Evolutionary conservation across 1,140 invertebrate genomes (phyloP), one percentile per base, ranked within the genome.

Genomic region (Macrobrachium nipponense): DNA sequence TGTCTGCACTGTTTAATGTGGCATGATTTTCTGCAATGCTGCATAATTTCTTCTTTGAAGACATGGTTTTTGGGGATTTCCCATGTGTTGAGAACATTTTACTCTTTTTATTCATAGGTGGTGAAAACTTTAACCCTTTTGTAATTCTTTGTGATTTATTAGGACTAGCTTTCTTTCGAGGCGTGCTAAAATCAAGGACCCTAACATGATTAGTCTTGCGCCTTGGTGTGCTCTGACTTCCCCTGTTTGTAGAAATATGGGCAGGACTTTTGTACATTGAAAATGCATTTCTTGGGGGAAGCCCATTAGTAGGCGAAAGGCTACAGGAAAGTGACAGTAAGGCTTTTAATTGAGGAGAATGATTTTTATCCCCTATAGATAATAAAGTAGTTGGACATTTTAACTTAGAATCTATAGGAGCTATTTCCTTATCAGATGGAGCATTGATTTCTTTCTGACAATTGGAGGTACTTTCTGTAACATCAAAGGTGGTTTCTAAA

Each of bases 181-280:
- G 84, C 44, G 84, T 86, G 59, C 77, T 51, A 44, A 86, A 86
- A 51, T 86, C 84, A 14, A 86, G 60, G 23, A 61, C 84, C 23
- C 84, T 86, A n/a, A 86, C 70, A 51, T 86, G 84, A 23, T 77
- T 86, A 60, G 58, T 86, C 59, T 86, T 86, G 43, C 58, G 68
- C 20, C 84, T 86, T 73, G 84, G 84, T 8, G 84, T 80, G 27
- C 84, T 86, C 68, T 80, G 84, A 23, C 84, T 86, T 7, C 84
- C 84, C 59, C 77, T 79, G 64, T 75, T 86, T 14, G 64, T 51
- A 18, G 79, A 44, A 44, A 17, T n/a, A n/a, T 58, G 14, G 72
- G 79, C 51, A 61, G 83, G 83, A 18, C 83, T 86, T n/a, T 86
- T 64, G 27, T 85, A 20, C 17, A 60, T 20, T 8, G 58, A 68